These are phyloP conservation scores for Petrophora chlorosata DNA, from an alignment of 2,888 invertebrate genomes.

Conservation along the genomic window DNA sequence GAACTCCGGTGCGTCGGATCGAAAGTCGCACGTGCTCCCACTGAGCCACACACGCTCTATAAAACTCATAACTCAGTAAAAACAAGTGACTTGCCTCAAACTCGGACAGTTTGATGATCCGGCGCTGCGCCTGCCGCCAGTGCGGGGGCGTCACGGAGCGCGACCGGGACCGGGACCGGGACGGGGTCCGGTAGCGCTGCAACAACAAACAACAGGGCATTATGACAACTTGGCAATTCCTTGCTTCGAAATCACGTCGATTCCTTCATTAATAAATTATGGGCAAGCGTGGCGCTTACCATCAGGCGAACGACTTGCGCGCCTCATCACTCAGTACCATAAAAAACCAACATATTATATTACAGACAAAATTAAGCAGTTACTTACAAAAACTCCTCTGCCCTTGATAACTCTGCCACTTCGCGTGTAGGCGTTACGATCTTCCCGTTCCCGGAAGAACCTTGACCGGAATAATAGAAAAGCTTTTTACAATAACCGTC, in stretches of 20 bases:
- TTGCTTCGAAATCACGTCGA: too few relatives aligned
- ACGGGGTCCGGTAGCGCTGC: constrained; percentile 94
- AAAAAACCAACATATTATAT: too few relatives aligned
- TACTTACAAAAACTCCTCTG: constrained; percentile 94
- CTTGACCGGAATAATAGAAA: constrained; percentile 66
- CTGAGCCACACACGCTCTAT: too few relatives aligned
- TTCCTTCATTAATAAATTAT: too few relatives aligned
- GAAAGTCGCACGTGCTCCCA: too few relatives aligned
- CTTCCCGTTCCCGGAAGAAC: constrained; percentile 69
- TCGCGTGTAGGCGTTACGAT: constrained; percentile 82
- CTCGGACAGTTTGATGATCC: constrained; percentile 92
- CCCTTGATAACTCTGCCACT: constrained; percentile 96
- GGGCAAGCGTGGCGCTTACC: too few relatives aligned
- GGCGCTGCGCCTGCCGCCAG: constrained; percentile 94
- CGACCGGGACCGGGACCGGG: constrained; percentile 91
- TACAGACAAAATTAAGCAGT: too few relatives aligned
- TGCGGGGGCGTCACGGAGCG: constrained; percentile 96
- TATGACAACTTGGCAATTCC: not conserved
- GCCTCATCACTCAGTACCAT: too few relatives aligned
- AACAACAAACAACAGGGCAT: not conserved
- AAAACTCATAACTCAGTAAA: too few relatives aligned
- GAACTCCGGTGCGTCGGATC: too few relatives aligned
- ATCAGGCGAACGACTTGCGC: too few relatives aligned
- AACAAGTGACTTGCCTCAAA: constrained; percentile 84
- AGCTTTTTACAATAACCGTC: too few relatives aligned